Conservation (phyloP, 2,888 invertebrate species). For the Hypselothyrea guttata region DNA sequence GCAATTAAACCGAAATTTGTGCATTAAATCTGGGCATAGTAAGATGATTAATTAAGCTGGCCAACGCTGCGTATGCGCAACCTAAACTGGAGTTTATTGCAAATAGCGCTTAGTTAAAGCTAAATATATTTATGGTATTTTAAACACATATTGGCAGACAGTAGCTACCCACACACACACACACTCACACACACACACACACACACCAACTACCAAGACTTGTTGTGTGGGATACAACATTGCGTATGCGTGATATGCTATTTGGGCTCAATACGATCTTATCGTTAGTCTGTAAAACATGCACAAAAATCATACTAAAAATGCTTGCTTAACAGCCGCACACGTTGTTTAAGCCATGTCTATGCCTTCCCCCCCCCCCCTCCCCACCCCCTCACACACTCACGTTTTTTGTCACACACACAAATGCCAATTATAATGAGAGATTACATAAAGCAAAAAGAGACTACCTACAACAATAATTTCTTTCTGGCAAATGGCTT, state of each 20-base stretch:
- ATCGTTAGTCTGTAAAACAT: constrained; percentile 34
- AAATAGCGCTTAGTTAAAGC: constrained; percentile 1
- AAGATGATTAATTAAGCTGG: no score
- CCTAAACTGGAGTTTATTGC: neutral
- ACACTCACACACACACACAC: constrained; percentile 1
- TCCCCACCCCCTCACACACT: neutral
- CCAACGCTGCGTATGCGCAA: constrained; percentile 2
- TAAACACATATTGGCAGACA: neutral
- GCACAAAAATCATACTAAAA: constrained; percentile 38
- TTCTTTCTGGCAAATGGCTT: constrained; percentile 55
- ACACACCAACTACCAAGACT: no score
- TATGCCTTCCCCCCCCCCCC: neutral
- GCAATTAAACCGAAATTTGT: no score
- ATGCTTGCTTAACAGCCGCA: constrained; percentile 40
- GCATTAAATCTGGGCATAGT: no score
- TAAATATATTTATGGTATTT: neutral
- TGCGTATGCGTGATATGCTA: constrained; percentile 64
- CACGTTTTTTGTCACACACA: constrained; percentile 55
- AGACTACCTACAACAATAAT: constrained; percentile 39
- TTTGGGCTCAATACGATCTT: constrained; percentile 50
- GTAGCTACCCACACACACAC: constrained; percentile 7
- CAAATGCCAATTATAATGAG: constrained; percentile 72
- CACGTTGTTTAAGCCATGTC: constrained; percentile 33
- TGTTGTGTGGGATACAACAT: constrained; percentile 30
- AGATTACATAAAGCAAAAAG: constrained; percentile 69